Conservation (phyloP, 2,113 vertebrate species). For the Microcebus murinus region DNA sequence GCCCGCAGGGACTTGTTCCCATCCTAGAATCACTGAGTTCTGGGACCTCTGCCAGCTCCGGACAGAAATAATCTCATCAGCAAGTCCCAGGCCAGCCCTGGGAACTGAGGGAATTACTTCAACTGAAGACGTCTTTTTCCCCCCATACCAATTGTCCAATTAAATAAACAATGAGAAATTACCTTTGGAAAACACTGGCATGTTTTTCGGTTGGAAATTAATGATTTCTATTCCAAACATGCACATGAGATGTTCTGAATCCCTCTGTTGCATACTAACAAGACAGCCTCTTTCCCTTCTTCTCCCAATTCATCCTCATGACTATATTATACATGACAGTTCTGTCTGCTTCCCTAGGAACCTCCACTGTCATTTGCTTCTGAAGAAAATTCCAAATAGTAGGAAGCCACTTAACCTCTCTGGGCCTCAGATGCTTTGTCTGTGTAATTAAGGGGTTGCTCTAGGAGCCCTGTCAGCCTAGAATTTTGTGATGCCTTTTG, state of each 20-base stretch:
- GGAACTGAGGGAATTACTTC: slow-evolving; percentile 45
- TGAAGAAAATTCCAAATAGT: slow-evolving; percentile 37
- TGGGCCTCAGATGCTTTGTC: neutral
- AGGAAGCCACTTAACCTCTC: slow-evolving; percentile 7
- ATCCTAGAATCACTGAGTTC: slow-evolving; percentile 26
- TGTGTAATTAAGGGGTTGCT: slow-evolving; percentile 4
- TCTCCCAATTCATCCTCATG: slow-evolving; percentile 32
- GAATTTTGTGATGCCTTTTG: slow-evolving; percentile 13
- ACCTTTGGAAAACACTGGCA: slow-evolving; percentile 42
- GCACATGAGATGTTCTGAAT: neutral
- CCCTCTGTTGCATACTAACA: slow-evolving; percentile 48
- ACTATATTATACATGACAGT: slow-evolving; percentile 39
- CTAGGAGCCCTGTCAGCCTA: neutral
- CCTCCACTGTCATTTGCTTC: slow-evolving; percentile 22
- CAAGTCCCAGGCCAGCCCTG: slow-evolving; percentile 18
- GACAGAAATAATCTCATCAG: slow-evolving; percentile 70
- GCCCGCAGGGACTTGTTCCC: neutral
- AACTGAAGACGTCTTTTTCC: neutral
- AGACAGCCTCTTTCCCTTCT: slow-evolving; percentile 34
- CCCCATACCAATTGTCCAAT: slow-evolving; percentile 51
- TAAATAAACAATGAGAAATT: slow-evolving; percentile 69
- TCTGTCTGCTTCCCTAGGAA: slow-evolving; percentile 52
- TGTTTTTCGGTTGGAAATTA: slow-evolving; percentile 62
- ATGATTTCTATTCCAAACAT: slow-evolving; percentile 60
- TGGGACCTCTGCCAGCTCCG: slow-evolving; percentile 52